A percentile compares a stretch with the other conserved stretches of the same genome.
These are phyloP conservation scores for Parotocinclus haroldoi DNA, from an alignment of 2,797 vertebrate species.

Conservation along the genomic window DNA sequence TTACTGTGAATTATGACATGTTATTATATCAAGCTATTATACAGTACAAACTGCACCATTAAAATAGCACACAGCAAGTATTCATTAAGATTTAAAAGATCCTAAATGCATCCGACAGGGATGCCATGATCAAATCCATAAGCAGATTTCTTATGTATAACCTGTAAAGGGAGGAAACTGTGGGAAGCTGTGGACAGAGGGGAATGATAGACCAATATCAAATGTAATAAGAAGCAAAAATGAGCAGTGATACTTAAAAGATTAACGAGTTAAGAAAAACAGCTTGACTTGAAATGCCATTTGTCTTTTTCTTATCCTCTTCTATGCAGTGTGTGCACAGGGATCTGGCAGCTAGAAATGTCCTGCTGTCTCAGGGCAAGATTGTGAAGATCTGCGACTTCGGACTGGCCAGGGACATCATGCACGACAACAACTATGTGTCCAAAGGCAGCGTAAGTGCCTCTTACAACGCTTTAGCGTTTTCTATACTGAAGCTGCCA, in stretches of 20 bases:
- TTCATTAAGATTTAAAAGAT: constrained; percentile 61
- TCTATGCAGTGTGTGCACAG: constrained; percentile 88
- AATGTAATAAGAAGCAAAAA: no score
- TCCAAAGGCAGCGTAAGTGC: constrained; percentile 95
- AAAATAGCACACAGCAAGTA: constrained; percentile 44
- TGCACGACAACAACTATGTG: constrained; percentile 99
- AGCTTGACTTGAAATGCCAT: not conserved
- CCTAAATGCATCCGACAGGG: constrained; percentile 66
- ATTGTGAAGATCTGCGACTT: constrained; percentile 99
- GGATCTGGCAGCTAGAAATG: constrained; percentile 95
- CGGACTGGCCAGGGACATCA: constrained; percentile 95
- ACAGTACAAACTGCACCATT: constrained; percentile 35
- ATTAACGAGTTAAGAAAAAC: not conserved
- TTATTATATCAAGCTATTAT: constrained; percentile 59
- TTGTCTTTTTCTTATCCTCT: constrained; percentile 4
- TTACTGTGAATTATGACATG: constrained; percentile 45
- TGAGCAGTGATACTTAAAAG: no score
- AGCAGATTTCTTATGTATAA: constrained; percentile 21
- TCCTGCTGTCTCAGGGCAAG: constrained; percentile 95
- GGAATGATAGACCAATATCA: not conserved
- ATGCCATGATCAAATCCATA: constrained; percentile 48
- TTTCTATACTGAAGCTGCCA: not conserved
- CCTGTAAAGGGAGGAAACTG: constrained; percentile 6
- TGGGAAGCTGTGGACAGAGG: not conserved
- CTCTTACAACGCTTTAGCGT: not conserved